phyloP scores from a whole-genome alignment of 37 sponge, comb jelly and placozoan species.

The Crambe crambe region DNA sequence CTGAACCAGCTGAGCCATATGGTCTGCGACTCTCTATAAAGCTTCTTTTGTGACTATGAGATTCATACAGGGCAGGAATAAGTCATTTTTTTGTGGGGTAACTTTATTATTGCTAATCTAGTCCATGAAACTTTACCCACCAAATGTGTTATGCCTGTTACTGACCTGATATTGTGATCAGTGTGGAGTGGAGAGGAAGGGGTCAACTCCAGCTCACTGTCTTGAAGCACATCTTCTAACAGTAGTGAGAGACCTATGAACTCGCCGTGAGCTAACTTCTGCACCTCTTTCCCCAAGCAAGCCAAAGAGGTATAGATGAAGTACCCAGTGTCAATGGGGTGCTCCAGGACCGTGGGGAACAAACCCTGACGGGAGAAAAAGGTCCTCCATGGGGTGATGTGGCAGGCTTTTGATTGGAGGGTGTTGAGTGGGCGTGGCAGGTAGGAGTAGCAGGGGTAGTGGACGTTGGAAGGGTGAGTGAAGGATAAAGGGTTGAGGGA shows the following conservation, averaged over 20 bases:
- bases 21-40: too few species aligned
- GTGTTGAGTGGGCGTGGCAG: slow-evolving; percentile 5
- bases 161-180: not conserved
- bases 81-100: too few species aligned
- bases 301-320: slow-evolving; percentile 33
- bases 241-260: slow-evolving; percentile 56
- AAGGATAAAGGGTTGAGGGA: slow-evolving; percentile 1
- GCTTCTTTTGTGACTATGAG: too few species aligned
- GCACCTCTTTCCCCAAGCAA: not conserved
- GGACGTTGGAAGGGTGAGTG: not conserved
- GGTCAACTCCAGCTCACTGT: not conserved
- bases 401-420: not conserved
- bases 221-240: slow-evolving; percentile 54
- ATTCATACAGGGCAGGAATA: too few species aligned
- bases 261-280: slow-evolving; percentile 52
- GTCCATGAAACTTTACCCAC: not conserved
- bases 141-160: not conserved
- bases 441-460: slow-evolving; percentile 14
- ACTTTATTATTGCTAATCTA: too few species aligned
- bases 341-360: not conserved
- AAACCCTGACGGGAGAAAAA: slow-evolving; percentile 7
- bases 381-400: slow-evolving; percentile 10
- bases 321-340: not conserved
- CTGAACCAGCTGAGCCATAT: too few species aligned
- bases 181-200: too few species aligned